A percentile compares a stretch with the other conserved stretches of the same genome.
phyloP scores from a whole-genome alignment of 2,113 vertebrate species.

The Sceloporus tristichus region DNA sequence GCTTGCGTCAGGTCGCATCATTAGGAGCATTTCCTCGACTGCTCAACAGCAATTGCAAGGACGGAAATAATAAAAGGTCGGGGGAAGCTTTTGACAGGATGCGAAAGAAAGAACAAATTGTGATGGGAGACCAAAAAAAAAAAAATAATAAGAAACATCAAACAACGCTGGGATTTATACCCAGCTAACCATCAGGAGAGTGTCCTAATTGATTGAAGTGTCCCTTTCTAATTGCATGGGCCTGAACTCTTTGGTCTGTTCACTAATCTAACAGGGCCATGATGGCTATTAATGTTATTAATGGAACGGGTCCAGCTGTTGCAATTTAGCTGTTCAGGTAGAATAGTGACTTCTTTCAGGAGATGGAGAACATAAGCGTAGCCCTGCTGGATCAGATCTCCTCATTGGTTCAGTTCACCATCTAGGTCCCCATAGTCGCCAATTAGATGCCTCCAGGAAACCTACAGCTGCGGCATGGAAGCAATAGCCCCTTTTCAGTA shows the following conservation, averaged over 20 bases:
- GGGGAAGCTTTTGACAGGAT: slow-evolving; percentile 37
- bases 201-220: slow-evolving; percentile 67
- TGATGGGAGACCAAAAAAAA: slow-evolving; percentile 41
- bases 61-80: not conserved
- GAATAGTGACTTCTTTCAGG: slow-evolving; percentile 44
- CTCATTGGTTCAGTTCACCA: too few relatives aligned
- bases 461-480: too few relatives aligned
- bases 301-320: slow-evolving; percentile 57
- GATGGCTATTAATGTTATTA: slow-evolving; percentile 72
- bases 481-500: too few relatives aligned
- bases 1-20: not conserved
- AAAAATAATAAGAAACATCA: slow-evolving; percentile 42
- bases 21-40: not conserved
- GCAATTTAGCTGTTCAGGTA: slow-evolving; percentile 60
- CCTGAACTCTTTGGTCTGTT: slow-evolving; percentile 62
- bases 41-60: not conserved
- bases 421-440: not conserved
- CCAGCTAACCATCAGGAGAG: slow-evolving; percentile 54
- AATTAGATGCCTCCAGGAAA: not conserved
- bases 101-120: slow-evolving; percentile 43
- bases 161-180: slow-evolving; percentile 48
- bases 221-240: slow-evolving; percentile 63
- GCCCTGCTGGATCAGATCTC: not conserved
- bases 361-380: not conserved
- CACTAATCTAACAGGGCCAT: slow-evolving; percentile 58